Percentiles rank a stretch among this genome's conserved stretches.
These are phyloP conservation scores for Emys orbicularis DNA, from an alignment of 2,797 vertebrate genomes.

Conservation along the genomic window DNA sequence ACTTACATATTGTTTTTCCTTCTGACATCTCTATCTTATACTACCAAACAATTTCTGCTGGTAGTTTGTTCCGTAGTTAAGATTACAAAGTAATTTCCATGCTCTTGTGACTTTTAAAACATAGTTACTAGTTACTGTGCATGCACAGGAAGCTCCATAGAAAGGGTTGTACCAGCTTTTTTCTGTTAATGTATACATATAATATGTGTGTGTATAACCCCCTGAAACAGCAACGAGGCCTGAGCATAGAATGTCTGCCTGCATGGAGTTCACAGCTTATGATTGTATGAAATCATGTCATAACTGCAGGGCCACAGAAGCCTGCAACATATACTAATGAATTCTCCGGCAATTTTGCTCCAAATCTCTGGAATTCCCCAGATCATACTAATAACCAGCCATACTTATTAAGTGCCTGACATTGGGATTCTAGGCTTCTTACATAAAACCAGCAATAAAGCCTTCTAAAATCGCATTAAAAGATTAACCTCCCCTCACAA, in stretches of 20 bases:
- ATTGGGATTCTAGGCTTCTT: conserved; percentile 18
- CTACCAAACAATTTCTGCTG: neutral
- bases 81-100: neutral
- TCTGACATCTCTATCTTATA: neutral
- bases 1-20: neutral
- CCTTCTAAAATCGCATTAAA: conserved; percentile 67
- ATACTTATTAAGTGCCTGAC: conserved; percentile 39
- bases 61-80: neutral
- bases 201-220: neutral
- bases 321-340: neutral
- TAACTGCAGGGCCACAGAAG: neutral
- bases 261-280: neutral
- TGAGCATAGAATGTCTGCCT: neutral
- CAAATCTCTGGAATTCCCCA: conserved; percentile 25
- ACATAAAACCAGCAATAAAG: conserved; percentile 37
- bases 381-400: neutral
- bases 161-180: too few relatives aligned
- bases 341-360: conserved; percentile 14
- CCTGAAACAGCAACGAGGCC: neutral
- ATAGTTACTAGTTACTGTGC: neutral
- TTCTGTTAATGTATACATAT: neutral
- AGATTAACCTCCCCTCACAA: conserved; percentile 57
- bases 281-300: neutral
- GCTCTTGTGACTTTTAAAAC: neutral
- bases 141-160: too few relatives aligned